These are phyloP conservation scores for Cyphomyrmex costatus DNA, from an alignment of 1,140 invertebrate species.

Conservation along the genomic window DNA sequence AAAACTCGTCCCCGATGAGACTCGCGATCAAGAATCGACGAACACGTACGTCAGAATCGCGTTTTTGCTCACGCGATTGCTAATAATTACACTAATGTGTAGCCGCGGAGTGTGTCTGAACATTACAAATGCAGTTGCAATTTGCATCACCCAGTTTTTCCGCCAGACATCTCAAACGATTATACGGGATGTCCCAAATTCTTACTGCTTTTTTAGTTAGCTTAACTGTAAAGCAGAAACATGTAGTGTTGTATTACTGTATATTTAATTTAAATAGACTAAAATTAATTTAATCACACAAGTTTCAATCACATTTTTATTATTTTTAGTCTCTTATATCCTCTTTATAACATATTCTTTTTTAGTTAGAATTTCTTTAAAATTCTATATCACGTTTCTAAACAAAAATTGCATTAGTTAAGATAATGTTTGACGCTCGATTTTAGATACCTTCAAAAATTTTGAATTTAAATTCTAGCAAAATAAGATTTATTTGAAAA, in stretches of 20 bases:
- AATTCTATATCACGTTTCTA: background rate
- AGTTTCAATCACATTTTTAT: no score
- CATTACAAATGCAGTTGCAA: slow-evolving; percentile 11
- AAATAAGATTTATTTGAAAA: background rate
- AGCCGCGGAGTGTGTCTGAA: background rate
- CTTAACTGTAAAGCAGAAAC: no score
- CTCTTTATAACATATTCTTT: no score
- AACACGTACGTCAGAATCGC: background rate
- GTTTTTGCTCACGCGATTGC: slow-evolving; percentile 4
- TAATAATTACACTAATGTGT: slow-evolving; percentile 45
- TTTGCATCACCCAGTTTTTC: slow-evolving; percentile 32
- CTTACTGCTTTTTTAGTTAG: background rate
- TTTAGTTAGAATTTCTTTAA: background rate
- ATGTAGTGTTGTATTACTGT: no score
- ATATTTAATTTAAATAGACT: no score
- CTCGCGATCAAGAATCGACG: slow-evolving; percentile 26
- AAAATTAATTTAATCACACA: no score
- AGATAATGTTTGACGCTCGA: background rate
- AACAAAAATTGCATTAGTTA: background rate
- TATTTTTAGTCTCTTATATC: no score
- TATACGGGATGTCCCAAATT: background rate
- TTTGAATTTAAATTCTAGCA: background rate
- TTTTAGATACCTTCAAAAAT: background rate
- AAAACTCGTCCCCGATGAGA: background rate
- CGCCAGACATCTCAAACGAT: slow-evolving; percentile 4